Evolutionary conservation across 2,797 vertebrate species (phyloP), one percentile per base, ranked within the genome.

Genomic region (Microctenopoma lineatum): DNA sequence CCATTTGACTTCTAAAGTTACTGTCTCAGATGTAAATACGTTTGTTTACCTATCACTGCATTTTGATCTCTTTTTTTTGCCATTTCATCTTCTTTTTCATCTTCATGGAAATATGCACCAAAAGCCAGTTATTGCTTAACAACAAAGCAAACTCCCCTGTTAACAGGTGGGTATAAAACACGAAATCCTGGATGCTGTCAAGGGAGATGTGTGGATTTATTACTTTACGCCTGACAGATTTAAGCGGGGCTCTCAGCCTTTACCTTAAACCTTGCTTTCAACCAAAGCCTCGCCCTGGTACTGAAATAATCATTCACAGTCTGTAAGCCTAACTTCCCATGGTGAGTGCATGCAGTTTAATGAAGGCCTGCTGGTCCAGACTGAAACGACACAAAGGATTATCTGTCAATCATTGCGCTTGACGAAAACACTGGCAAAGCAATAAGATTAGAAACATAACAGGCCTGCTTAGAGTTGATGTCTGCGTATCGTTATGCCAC

Each of bases 191-290:
- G 70, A 34, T 39, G 56, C 69, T 73, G 75, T 78, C 56, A n/a
- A 67, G 66, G 69, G 75, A 85, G 66, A 66, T 60, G 56, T 60
- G 85, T 73, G 87, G 84, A 79, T 84, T 86, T 89, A 84, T 63
- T 47, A 56, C 70, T 75, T 79, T 75, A 87, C 88, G 64, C 59
- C 66, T 27, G 56, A 56, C 59, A 80, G 80, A 89, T 84, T 73
- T 59, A 67, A 69, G 36, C 77, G 66, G 48, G 80, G 83, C 71
- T 84, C 64, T 18, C 68, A 68, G 80, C 56, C 59, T 83, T 82
- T 77, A 76, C 72, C 61, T 65, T 55, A 81, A 86, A 85, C 56
- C 77, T 53, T 65, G 53, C 68, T 77, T 70, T 70, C 59, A 78
- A 66, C 66, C 47, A 42, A 9, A 60, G 55, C 60, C 52, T 77